phyloP scores from a whole-genome alignment of 2,888 invertebrate genomes.

The Drosophila mimica region DNA sequence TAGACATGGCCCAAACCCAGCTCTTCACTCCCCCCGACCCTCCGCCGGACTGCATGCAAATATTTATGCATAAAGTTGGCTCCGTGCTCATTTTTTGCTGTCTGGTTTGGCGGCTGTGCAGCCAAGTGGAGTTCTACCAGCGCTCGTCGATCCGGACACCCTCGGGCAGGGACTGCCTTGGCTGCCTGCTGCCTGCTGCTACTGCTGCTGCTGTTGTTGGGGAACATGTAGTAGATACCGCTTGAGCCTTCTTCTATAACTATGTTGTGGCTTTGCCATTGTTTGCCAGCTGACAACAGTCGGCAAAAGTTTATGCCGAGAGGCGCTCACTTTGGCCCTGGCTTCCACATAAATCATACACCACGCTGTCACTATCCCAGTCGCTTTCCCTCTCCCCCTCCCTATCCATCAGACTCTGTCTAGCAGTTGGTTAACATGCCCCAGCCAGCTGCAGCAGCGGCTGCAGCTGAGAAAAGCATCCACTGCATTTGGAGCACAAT shows the following conservation, averaged over 20 bases:
- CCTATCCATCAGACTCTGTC: background rate
- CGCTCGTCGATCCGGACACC: slow-evolving; percentile 17
- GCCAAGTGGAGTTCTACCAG: slow-evolving; percentile 43
- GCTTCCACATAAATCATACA: slow-evolving; percentile 71
- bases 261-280: slow-evolving; percentile 76
- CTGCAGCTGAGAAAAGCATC: slow-evolving; percentile 60
- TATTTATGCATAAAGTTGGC: slow-evolving; percentile 80
- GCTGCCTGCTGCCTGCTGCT: background rate
- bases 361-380: slow-evolving; percentile 25
- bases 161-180: slow-evolving; percentile 9
- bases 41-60: slow-evolving; percentile 61
- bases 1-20: background rate
- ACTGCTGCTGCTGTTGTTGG: slow-evolving; percentile 3
- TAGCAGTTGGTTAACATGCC: slow-evolving; percentile 58
- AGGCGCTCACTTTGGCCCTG: slow-evolving; percentile 61
- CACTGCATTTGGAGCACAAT: slow-evolving; percentile 20
- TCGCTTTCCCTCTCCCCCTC: background rate
- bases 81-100: slow-evolving; percentile 71
- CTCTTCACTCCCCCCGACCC: slow-evolving; percentile 11
- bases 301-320: slow-evolving; percentile 75
- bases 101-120: slow-evolving; percentile 52
- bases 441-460: slow-evolving; percentile 43
- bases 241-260: slow-evolving; percentile 59
- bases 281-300: slow-evolving; percentile 79
- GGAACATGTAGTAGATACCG: slow-evolving; percentile 37